Base-by-base conservation (phyloP, 2,888 invertebrate genomes). In the Ophion ellenae region DNA sequence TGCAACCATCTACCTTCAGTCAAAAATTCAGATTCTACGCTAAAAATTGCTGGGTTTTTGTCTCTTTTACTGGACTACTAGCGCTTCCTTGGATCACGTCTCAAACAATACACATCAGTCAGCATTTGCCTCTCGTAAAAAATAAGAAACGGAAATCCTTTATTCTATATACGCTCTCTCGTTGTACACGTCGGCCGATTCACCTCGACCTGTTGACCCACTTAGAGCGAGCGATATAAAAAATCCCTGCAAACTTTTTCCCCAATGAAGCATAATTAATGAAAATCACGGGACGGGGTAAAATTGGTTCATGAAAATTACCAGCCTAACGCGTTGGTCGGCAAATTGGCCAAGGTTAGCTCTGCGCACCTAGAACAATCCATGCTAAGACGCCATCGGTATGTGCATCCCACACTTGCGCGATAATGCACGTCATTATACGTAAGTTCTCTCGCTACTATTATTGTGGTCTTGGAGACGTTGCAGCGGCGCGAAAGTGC, bases 371-470 rank as follows among this genome's bases (percentile, higher is more conserved):
- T 83, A 74, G 74, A 70, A 86, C 83, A 81, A 64, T 86, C 77
- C 79, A 67, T 76, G 85, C 80, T 83, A 83, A 80, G 85, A 83
- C 76, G 76, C 67, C 74, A 73, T 53, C 57, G 70, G 57, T 36
- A 59, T 47, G 73, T 69, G 81, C 80, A 86, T 84, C 66, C 86
- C 73, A 81, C 82, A 86, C 84, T 84, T 83, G 71, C 82, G 81
- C 73, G 59, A 75, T 87, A 87, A 87, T 87, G 85, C 76, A 81
- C 81, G 76, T 85, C 83, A 87, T 87, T 87, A 87, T 73, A 71
- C 70, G 20, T 28, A 78, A 73, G 9, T 75, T 73, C 82, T 69
- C 76, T 77, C 71, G 53, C 61, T 77, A 73, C 70, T 79, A 66
- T 81, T 63, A 53, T 74, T 66, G 47, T 73, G 20, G 71, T 79